Base-by-base conservation (phyloP, 35 echinoderm and acorn worm species). In the Stichopus chloronotus region DNA sequence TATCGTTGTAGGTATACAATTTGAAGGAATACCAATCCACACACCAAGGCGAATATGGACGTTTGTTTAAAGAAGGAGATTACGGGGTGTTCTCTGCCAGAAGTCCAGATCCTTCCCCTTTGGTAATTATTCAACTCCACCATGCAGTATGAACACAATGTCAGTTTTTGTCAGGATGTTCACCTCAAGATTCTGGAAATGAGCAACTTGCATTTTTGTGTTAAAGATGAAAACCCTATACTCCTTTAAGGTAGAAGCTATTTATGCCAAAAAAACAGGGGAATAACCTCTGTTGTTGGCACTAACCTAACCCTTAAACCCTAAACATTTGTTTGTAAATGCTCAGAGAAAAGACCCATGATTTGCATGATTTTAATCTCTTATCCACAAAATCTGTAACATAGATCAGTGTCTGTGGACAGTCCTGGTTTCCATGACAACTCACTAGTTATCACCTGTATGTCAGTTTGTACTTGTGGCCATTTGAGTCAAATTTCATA, bases 1-100 rank as follows among this genome's bases (percentile, higher is more conserved):
- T 53, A 14, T 55, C 80, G 54, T 55, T 83, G 13, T 52, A 83
- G 80, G 80, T 83, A 7, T 83, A 83, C 80, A 83, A 83, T 55
- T 55, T 55, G 43, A 43, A 56, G 19, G 80, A 83, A 55, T 83
- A 43, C 80, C 8, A 5, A 2, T 55, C 25, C 9, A 83, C 43
- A 16, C 80, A 55, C 54, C 80, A 83, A 43, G 24, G 19, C 4
- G 80, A 83, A 55, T 82, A 14, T 53, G 79, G 79, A 16, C n/a
- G 79, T 54, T 6, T 8, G 7, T 82, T 53, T 19, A 82, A 25
- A 19, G 79, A 43, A 4, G 79, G 79, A 82, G 79, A 82, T 11
- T 82, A 54, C 53, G 79, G 30, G 8, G 79, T 82, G 0, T 82
- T 82, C 55, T 82, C 79, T 54, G 17, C 7, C 43, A 43, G 55